Evolutionary conservation across 2,797 vertebrate genomes (phyloP), one percentile per base, ranked within the genome.

Genomic region (Pipistrellus kuhlii): DNA sequence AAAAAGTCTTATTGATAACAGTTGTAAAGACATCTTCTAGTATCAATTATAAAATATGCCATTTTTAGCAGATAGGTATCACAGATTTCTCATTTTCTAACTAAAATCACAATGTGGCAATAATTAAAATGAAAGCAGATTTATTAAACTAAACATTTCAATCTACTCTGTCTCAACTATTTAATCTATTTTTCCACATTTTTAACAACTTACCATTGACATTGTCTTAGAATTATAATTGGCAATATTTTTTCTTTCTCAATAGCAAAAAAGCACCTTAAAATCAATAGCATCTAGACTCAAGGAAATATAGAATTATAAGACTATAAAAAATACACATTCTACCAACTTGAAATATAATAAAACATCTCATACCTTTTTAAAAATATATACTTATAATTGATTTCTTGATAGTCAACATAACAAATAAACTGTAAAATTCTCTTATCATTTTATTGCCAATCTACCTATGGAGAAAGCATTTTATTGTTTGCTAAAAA

Each of bases 281-380:
- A 93, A 73, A 88, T 82, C 80, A 85, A 25, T 3, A 76, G 80
- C 27, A n/a, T 44, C 44, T 77, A 85, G 2, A 62, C 4, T 69
- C 17, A 55, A 27, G n/a, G 12, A 88, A 88, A 90, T 69, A 55
- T n/a, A 46, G 25, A 83, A 66, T 48, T 81, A 73, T 84, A 48
- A 57, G 46, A 46, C 55, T 25, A 23, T 44, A 85, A 68, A 94
- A 92, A 11, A 94, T 10, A 76, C 7, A 78, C 20, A 27, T n/a
- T 91, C 53, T 68, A 89, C 51, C 69, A 91, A 76, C 27, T 38
- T 88, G 35, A 86, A 88, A 85, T 59, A 38, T 1, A 35, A 71
- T 59, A 38, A 1, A 35, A 71, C 55, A 69, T 30, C 78, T 88
- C 69, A 48, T 30, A 83, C 32, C 64, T 93, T 51, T 78, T 12